Evolutionary conservation across 2,797 vertebrate genomes (phyloP).

Genomic region (Necrosyrtes monachus): DNA sequence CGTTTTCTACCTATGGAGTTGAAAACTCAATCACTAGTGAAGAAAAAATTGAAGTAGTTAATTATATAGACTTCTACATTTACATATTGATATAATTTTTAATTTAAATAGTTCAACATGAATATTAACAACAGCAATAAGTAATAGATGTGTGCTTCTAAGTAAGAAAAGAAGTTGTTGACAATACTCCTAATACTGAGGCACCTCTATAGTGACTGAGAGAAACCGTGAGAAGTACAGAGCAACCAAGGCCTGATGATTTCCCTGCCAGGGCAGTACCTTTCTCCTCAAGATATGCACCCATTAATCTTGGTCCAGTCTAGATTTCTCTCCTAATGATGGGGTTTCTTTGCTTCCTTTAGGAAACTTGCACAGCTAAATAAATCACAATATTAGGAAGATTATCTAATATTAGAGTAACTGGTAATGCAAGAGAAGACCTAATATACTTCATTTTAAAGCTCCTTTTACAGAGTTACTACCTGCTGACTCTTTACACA

Average conservation of each 20-base stretch:
- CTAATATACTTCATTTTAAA: background rate
- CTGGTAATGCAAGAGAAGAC: background rate
- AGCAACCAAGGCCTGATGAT: background rate
- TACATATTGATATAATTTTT: conserved; percentile 25
- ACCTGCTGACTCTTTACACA: background rate
- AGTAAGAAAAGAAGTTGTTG: background rate
- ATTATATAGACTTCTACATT: conserved; percentile 2
- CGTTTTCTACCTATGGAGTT: background rate
- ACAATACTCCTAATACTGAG: background rate
- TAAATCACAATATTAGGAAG: background rate
- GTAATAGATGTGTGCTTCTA: background rate
- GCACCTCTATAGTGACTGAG: background rate
- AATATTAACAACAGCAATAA: conserved; percentile 11
- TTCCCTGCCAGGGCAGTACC: background rate
- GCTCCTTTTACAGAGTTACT: background rate
- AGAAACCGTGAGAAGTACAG: background rate
- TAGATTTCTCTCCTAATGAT: background rate
- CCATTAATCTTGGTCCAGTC: background rate
- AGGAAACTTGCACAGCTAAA: background rate
- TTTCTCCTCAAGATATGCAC: background rate
- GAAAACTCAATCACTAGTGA: conserved; percentile 37
- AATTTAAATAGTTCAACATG: background rate
- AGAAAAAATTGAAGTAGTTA: conserved; percentile 40
- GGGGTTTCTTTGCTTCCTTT: background rate
- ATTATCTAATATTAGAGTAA: background rate